phyloP scores from a whole-genome alignment of 2,888 invertebrate species.

The Lasiommata megera region DNA sequence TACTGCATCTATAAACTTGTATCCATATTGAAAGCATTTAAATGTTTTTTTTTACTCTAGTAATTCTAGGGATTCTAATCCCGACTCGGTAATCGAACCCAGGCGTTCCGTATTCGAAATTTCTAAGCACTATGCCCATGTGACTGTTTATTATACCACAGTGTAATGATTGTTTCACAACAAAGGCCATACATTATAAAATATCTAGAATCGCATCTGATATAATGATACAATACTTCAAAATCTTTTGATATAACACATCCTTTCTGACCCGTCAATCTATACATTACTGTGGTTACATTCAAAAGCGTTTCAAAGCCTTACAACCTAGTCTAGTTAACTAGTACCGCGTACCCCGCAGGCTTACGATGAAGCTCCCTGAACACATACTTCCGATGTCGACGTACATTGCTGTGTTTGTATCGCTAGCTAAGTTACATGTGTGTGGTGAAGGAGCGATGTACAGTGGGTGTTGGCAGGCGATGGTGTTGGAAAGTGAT shows the following conservation, averaged over 20 bases:
- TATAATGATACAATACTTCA: constrained; percentile 33
- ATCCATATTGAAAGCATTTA: too few species aligned
- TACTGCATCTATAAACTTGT: too few species aligned
- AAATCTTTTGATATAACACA: constrained; percentile 36
- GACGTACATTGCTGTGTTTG: constrained; percentile 37
- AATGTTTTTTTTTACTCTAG: too few species aligned
- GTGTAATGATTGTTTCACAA: constrained; percentile 16
- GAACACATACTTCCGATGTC: constrained; percentile 4
- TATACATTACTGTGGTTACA: constrained; percentile 36
- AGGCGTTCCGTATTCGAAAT: too few species aligned
- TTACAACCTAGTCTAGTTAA: constrained; percentile 46
- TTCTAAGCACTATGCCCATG: not conserved
- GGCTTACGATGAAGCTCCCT: not conserved
- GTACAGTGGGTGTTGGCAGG: constrained; percentile 32
- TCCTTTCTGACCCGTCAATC: constrained; percentile 39
- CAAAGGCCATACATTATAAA: constrained; percentile 14
- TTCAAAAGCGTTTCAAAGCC: constrained; percentile 52
- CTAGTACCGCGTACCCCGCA: constrained; percentile 25
- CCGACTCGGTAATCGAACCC: too few species aligned
- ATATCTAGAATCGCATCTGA: constrained; percentile 25
- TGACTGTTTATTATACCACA: not conserved
- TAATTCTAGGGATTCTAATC: too few species aligned
- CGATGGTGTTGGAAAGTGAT: constrained; percentile 34
- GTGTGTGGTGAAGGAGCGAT: constrained; percentile 31
- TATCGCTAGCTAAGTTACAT: not conserved